Evolutionary conservation across 2,113 vertebrate species (phyloP).

Genomic region (Formicarius rufipectus): DNA sequence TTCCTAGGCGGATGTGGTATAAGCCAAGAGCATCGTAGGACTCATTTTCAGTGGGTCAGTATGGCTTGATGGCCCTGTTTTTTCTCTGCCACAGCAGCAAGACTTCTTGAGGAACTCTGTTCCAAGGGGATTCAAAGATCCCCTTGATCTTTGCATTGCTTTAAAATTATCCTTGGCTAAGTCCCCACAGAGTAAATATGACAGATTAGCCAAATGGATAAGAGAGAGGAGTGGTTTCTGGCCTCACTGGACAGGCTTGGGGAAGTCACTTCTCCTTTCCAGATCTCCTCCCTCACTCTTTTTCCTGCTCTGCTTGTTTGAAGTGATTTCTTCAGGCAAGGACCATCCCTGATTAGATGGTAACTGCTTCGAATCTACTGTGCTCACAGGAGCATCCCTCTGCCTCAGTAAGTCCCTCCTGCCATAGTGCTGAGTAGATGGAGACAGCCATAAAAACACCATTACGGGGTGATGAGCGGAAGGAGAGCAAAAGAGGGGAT

Average conservation of each 20-base stretch:
- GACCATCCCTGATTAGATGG: not conserved
- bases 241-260: not conserved
- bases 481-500: not conserved
- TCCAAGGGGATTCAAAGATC: not conserved
- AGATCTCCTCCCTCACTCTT: not conserved
- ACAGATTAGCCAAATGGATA: not conserved
- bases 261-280: not conserved
- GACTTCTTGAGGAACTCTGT: not conserved
- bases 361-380: not conserved
- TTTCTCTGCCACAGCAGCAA: not conserved
- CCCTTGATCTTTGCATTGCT: not conserved
- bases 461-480: not conserved
- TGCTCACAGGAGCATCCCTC: fast-evolving
- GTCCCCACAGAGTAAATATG: fast-evolving
- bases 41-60: not conserved
- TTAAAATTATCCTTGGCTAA: not conserved
- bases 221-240: not conserved
- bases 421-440: not conserved
- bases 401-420: not conserved
- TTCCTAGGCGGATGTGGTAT: not conserved
- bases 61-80: not conserved
- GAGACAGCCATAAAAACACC: not conserved
- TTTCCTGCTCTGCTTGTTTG: not conserved
- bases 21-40: not conserved
- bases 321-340: not conserved